A percentile compares a stretch with the other conserved stretches of the same genome.
Evolutionary conservation across 2,113 vertebrate genomes (phyloP).

Genomic region (Heteronetta atricapilla): DNA sequence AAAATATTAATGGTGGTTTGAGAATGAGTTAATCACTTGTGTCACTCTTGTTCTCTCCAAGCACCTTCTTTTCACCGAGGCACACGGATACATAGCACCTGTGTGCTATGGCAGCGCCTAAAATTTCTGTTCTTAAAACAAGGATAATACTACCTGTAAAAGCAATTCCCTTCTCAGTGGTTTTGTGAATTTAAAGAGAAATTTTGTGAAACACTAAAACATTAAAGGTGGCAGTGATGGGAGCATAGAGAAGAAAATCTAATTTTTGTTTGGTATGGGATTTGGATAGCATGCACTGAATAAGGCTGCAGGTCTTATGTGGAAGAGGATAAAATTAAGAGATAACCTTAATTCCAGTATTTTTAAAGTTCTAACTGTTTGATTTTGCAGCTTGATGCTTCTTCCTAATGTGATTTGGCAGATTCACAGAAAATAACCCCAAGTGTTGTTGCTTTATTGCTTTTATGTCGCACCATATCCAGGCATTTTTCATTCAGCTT

Average conservation of each 20-base stretch:
- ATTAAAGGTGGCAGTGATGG: background rate
- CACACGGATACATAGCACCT: background rate
- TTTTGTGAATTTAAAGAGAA: background rate
- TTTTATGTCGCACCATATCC: background rate
- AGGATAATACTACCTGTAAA: background rate
- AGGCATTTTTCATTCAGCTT: background rate
- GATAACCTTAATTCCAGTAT: background rate
- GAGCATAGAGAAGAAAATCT: background rate
- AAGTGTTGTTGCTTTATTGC: background rate
- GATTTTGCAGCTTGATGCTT: background rate
- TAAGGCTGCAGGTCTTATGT: background rate
- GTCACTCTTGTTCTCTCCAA: background rate
- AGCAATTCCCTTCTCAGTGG: background rate
- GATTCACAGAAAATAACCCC: background rate
- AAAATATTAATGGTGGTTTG: background rate
- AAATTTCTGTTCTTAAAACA: background rate
- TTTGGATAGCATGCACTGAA: background rate
- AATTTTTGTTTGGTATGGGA: background rate
- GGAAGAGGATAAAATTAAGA: background rate
- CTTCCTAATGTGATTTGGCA: slow-evolving; percentile 7
- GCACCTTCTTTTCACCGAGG: background rate
- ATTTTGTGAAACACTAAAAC: background rate
- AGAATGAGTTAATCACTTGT: background rate
- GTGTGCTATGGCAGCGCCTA: background rate
- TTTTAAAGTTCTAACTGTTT: background rate